A percentile compares a stretch with the other conserved stretches of the same genome.
These are phyloP conservation scores for Pseudococcus longispinus DNA, from an alignment of 2,888 invertebrate species.

Conservation along the genomic window DNA sequence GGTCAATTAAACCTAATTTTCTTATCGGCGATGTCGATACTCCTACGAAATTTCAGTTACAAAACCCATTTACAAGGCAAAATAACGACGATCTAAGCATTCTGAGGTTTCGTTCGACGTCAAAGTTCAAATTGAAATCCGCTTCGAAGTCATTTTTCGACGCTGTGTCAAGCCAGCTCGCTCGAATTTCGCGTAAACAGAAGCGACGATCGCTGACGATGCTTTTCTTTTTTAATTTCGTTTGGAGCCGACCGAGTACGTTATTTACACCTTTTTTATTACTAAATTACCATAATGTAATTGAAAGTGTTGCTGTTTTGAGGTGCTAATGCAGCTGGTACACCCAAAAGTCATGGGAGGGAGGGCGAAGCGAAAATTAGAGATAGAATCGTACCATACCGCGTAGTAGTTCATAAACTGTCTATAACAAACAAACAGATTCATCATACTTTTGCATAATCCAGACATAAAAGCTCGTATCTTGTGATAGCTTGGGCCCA, in stretches of 20 bases:
- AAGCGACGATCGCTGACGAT: background rate
- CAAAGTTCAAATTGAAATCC: background rate
- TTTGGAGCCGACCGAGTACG: no score
- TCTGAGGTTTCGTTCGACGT: background rate
- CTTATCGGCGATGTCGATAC: background rate
- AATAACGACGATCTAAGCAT: background rate
- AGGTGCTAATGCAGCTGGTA: no score
- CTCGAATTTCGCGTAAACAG: background rate
- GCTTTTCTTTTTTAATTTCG: background rate
- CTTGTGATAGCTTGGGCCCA: background rate
- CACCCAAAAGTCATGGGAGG: no score
- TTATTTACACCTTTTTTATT: background rate
- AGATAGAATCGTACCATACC: background rate
- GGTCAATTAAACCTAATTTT: background rate
- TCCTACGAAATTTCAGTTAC: background rate
- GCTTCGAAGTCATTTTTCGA: background rate
- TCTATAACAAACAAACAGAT: background rate
- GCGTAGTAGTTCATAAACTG: background rate
- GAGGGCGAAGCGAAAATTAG: background rate
- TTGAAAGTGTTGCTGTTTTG: background rate
- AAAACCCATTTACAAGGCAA: background rate
- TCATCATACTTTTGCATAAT: constrained; percentile 7
- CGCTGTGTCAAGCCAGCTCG: background rate
- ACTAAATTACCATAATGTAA: background rate
- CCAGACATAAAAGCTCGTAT: background rate